These are phyloP conservation scores for Aplidium turbinatum DNA, from an alignment of 23 tunicate species.

Conservation along the genomic window DNA sequence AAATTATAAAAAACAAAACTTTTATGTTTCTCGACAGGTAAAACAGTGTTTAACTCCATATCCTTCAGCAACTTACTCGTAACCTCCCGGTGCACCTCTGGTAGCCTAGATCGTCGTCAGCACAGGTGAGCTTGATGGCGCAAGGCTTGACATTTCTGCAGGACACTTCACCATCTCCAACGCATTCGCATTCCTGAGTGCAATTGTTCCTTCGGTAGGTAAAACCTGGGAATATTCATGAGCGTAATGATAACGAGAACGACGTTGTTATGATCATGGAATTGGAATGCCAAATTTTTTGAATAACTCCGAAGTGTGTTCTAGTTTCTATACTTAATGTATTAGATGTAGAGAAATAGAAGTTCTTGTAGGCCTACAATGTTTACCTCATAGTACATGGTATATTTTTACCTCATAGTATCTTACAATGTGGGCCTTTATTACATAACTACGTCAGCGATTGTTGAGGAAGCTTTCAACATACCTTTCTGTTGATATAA, in stretches of 20 bases:
- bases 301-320: no score
- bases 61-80: conserved; percentile 33
- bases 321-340: no score
- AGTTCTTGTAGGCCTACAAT: no score
- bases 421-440: no score
- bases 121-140: conserved; percentile 29
- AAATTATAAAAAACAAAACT: no score
- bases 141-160: conserved; percentile 38
- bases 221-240: conserved; percentile 44
- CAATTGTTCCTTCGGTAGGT: conserved; percentile 48
- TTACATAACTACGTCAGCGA: no score
- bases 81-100: conserved; percentile 38
- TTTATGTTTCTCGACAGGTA: background rate
- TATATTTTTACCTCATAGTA: no score
- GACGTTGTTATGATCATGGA: background rate
- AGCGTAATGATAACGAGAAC: background rate
- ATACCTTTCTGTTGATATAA: conserved; percentile 63
- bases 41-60: background rate
- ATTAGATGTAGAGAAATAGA: no score
- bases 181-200: conserved; percentile 57
- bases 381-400: no score
- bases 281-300: no score
- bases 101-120: conserved; percentile 20
- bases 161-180: conserved; percentile 27
- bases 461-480: no score